A percentile compares a stretch with the other conserved stretches of the same genome.
Evolutionary conservation across 1,140 invertebrate genomes (phyloP).

Genomic region (Hypothenemus hampei): DNA sequence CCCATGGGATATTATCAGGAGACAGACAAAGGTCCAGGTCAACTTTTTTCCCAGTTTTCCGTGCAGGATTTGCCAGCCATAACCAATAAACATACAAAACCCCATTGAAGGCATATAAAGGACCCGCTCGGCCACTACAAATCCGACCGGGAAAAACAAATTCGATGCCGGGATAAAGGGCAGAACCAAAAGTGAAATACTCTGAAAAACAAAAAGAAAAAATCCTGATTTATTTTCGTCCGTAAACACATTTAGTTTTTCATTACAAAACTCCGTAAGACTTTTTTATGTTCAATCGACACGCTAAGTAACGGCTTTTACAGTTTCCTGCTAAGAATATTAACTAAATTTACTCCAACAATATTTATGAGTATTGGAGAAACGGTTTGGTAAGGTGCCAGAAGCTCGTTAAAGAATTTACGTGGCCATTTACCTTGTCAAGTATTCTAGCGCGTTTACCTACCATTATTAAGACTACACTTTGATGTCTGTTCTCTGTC

Average conservation of each 20-base stretch:
- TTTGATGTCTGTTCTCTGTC: constrained; percentile 60
- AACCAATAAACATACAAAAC: constrained; percentile 88
- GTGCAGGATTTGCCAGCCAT: constrained; percentile 58
- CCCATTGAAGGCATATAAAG: constrained; percentile 97
- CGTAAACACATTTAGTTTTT: no score
- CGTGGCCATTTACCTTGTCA: background rate
- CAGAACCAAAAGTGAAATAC: constrained; percentile 77
- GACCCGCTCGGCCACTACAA: constrained; percentile 93
- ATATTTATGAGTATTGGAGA: constrained; percentile 5
- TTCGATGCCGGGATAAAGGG: constrained; percentile 96
- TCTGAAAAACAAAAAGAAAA: constrained; percentile 53
- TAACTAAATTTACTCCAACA: constrained; percentile 4
- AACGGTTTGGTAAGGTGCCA: constrained; percentile 9
- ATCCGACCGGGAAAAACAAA: constrained; percentile 95
- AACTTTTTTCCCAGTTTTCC: constrained; percentile 55
- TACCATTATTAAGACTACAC: constrained; percentile 80
- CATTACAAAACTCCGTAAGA: no score
- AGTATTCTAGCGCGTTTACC: no score
- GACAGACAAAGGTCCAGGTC: constrained; percentile 56
- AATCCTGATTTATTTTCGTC: constrained; percentile 1
- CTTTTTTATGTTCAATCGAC: no score
- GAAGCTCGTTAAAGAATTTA: constrained; percentile 11
- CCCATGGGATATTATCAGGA: constrained; percentile 69
- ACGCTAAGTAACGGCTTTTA: constrained; percentile 1
- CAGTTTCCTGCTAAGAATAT: constrained; percentile 7